A percentile compares a stretch with the other conserved stretches of the same genome.
Conservation (phyloP, 1,140 invertebrate genomes). For the Muscidifurax raptorellus region DNA sequence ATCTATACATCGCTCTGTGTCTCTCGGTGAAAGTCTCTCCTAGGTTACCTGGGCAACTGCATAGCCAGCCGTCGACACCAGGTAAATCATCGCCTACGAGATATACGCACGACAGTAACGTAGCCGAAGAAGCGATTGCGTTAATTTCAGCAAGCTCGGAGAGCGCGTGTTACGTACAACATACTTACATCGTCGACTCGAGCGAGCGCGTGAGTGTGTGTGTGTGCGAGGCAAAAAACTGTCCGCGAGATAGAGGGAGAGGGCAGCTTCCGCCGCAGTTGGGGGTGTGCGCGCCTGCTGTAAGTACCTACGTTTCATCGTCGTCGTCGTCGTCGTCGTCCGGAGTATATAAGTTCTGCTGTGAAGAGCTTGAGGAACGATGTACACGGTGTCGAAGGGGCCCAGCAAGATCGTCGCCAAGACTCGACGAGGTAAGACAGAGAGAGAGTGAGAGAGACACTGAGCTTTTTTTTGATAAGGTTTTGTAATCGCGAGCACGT, state of each 20-base stretch:
- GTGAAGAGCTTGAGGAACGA: conserved; percentile 64
- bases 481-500: neutral
- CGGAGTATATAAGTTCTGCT: neutral
- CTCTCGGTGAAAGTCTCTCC: too few relatives aligned
- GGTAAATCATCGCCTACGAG: too few relatives aligned
- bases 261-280: conserved; percentile 3
- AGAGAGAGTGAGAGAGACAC: conserved; percentile 32
- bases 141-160: neutral
- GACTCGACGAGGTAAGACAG: conserved; percentile 83
- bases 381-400: conserved; percentile 91
- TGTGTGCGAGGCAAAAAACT: neutral
- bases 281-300: neutral
- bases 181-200: neutral
- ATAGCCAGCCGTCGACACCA: too few relatives aligned
- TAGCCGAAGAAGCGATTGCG: neutral
- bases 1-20: too few relatives aligned
- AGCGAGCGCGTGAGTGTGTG: neutral
- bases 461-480: conserved; percentile 47
- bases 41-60: too few relatives aligned
- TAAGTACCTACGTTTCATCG: neutral
- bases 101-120: neutral
- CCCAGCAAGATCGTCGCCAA: conserved; percentile 91
- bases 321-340: neutral
- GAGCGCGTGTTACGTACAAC: neutral
- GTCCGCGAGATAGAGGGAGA: neutral